Evolutionary conservation across 2,113 vertebrate genomes (phyloP), one percentile per base, ranked within the genome.

Genomic region (Leptobrachium ailaonicum): DNA sequence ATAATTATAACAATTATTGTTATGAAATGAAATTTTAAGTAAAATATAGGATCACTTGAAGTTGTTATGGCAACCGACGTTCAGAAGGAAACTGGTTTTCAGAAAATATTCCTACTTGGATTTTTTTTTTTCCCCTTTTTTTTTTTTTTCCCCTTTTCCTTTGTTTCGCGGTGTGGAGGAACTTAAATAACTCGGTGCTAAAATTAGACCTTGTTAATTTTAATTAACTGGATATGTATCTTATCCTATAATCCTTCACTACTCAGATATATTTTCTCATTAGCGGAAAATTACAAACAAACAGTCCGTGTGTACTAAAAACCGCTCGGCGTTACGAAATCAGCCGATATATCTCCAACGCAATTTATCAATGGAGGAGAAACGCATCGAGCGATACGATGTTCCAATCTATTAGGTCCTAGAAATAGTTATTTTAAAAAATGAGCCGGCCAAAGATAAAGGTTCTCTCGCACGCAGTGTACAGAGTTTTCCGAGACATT

Each of bases 1-100:
- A 81, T 81, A 81, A 81, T 81, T 81, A 81, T 74, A 81, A 81
- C 79, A 81, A 81, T 81, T 81, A 81, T 75, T 81, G 79, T 81
- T 75, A 81, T 81, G 79, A 81, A 81, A 81, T 81, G 71, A 81
- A 81, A 81, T 81, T 75, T 81, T 81, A 81, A 81, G 79, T 81
- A 81, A 81, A 81, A 81, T 81, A 81, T 75, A 81, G 79, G 79
- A 81, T 81, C 79, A 81, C 79, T 81, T 69, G 64, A 75, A 62
- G 79, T 81, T 81, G 79, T 81, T 81, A 81, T 81, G 79, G 79
- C 66, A 81, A 81, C 79, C 32, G 41, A 62, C 56, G 53, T 72
- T 81, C 72, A 32, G 56, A 62, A 66, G 71, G 79, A 81, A 81
- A 75, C 41, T 41, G 71, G 43, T 50, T 73, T 75, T 75, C 42